Percentiles rank a stretch among this genome's conserved stretches.
Conservation (phyloP, 2,113 vertebrate species). For the Emydura subglobosa region DNA sequence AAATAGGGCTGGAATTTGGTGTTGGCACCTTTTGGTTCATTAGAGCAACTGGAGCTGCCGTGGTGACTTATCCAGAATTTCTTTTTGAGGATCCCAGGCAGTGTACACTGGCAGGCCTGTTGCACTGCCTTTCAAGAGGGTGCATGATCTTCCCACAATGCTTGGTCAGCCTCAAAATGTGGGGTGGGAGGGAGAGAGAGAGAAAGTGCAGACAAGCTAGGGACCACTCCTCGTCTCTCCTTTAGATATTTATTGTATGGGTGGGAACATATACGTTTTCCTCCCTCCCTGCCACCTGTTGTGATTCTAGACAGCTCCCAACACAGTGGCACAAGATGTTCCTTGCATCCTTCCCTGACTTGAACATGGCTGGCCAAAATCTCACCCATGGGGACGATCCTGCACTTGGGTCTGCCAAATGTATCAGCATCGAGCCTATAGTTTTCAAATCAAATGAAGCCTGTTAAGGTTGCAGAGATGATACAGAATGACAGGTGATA, state of each 20-base stretch:
- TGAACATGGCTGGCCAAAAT: background rate
- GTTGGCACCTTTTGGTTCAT: background rate
- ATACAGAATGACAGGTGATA: background rate
- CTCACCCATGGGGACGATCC: background rate
- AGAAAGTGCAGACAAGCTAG: background rate
- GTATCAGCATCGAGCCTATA: background rate
- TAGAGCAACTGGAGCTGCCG: background rate
- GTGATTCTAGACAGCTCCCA: background rate
- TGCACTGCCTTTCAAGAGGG: background rate
- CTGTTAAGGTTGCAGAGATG: background rate
- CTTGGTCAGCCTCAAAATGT: background rate
- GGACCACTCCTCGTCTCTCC: background rate
- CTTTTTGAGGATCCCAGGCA: background rate
- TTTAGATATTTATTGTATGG: fast-evolving
- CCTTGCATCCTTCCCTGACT: background rate
- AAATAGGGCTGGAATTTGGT: background rate
- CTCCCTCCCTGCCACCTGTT: background rate
- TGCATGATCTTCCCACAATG: background rate
- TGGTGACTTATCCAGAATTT: background rate
- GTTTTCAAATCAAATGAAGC: background rate
- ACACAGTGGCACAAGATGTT: fast-evolving
- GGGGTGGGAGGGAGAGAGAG: background rate
- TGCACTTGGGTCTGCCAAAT: background rate
- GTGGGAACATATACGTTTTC: background rate
- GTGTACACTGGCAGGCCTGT: background rate